Base-by-base conservation (phyloP, 64 coral and sea anemone genomes). In the Montipora foliosa region DNA sequence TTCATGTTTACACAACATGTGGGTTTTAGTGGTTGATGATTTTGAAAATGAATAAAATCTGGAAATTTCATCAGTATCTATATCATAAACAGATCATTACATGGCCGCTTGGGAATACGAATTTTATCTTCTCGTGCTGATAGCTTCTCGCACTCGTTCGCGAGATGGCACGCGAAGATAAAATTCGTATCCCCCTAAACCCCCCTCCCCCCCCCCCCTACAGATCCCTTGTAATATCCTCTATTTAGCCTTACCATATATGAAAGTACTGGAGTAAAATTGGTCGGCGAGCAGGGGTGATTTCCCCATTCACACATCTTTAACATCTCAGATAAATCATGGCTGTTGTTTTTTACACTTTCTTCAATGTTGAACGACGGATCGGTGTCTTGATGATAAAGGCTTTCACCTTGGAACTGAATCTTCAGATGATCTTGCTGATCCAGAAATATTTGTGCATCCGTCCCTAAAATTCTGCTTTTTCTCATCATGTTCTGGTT, bases 401-500 rank as follows among this genome's bases (percentile, higher is more conserved):
- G 66, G 45, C 44, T 72, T 49, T 86, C 19, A 2, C 80, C 90
- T 0, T 21, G 69, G n/a, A 66, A 1, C 2, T 61, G 21, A 13
- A 62, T 50, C 72, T 92, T 92, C 3, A 88, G 24, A 1, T 51
- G 0, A 74, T 93, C 92, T 50, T 87, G 49, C 11, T 93, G 83
- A 64, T 93, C 92, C 1, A 93, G 75, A 59, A 79, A 93, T 8
- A 76, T 82, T 25, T 93, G 92, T 1, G 92, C 92, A 11, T 80
- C 49, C 10, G 92, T 93, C 12, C 83, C 83, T 5, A 44, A 5
- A 53, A 93, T 93, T 73, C 80, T 87, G 46, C 84, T 93, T 62
- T 60, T 93, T 50, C 75, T 78, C 84, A 93, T 79, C 84, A 93
- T 93, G 64, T 93, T 93, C 48, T 93, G 92, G 49, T 93, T 93